phyloP scores from a whole-genome alignment of 2,797 vertebrate species.

The Carduelis carduelis region DNA sequence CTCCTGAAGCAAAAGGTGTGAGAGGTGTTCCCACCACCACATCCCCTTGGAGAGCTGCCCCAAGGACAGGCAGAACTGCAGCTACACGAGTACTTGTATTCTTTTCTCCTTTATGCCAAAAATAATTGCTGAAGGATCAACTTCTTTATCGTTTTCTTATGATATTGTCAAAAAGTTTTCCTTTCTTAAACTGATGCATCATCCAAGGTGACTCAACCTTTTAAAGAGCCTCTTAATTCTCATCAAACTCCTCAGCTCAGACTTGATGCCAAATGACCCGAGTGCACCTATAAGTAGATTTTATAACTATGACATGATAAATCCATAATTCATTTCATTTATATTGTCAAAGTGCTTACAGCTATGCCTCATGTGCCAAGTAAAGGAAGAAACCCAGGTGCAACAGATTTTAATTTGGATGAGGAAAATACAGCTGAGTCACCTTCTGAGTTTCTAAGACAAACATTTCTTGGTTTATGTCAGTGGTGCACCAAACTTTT shows the following conservation, averaged over 20 bases:
- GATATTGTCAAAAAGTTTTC: neutral
- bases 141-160: neutral
- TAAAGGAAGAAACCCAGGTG: neutral
- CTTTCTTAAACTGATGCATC: neutral
- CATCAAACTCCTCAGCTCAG: neutral
- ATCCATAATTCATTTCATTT: neutral
- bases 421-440: neutral
- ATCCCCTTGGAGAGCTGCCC: neutral
- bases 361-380: neutral
- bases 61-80: neutral
- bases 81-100: rapidly evolving
- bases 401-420: neutral
- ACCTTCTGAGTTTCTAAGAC: neutral
- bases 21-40: neutral
- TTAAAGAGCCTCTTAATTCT: neutral
- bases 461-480: neutral
- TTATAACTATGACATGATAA: neutral
- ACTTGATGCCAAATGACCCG: neutral
- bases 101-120: neutral
- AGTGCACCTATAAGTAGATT: neutral
- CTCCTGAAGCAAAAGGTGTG: neutral
- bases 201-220: neutral
- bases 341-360: neutral
- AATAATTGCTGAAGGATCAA: neutral
- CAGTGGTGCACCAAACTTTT: neutral